Evolutionary conservation across 2,113 vertebrate species (phyloP).

Genomic region (Uria lomvia): DNA sequence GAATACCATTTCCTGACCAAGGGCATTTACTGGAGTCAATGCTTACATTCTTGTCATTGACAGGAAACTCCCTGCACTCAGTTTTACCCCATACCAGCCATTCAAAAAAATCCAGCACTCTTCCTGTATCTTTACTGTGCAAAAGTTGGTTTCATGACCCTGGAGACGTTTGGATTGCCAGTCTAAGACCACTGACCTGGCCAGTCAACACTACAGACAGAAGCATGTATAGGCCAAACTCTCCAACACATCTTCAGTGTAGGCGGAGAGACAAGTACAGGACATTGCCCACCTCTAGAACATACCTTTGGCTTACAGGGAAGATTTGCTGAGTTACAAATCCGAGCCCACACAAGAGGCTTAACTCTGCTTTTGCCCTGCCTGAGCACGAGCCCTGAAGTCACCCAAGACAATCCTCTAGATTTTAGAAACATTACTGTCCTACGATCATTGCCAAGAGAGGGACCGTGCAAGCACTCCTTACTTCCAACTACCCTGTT

Average conservation of each 20-base stretch:
- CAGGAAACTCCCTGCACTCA: neutral
- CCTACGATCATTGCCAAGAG: neutral
- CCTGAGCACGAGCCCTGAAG: neutral
- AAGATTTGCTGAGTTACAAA: neutral
- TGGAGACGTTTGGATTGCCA: neutral
- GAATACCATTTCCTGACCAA: neutral
- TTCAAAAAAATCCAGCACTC: neutral
- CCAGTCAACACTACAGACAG: neutral
- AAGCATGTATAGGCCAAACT: neutral
- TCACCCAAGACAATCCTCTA: neutral
- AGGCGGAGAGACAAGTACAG: neutral
- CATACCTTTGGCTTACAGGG: neutral
- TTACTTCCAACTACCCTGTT: neutral
- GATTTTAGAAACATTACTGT: neutral
- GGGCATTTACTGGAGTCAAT: neutral
- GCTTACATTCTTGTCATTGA: neutral
- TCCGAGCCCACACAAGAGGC: neutral
- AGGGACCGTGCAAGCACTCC: neutral
- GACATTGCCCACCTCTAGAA: rapidly evolving
- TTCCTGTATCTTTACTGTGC: neutral
- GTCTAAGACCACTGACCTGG: neutral
- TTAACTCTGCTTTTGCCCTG: neutral
- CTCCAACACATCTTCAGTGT: neutral
- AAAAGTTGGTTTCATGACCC: neutral
- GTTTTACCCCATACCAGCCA: neutral